Evolutionary conservation across 2,113 vertebrate genomes (phyloP), one percentile per base, ranked within the genome.

Genomic region (Carassius auratus): DNA sequence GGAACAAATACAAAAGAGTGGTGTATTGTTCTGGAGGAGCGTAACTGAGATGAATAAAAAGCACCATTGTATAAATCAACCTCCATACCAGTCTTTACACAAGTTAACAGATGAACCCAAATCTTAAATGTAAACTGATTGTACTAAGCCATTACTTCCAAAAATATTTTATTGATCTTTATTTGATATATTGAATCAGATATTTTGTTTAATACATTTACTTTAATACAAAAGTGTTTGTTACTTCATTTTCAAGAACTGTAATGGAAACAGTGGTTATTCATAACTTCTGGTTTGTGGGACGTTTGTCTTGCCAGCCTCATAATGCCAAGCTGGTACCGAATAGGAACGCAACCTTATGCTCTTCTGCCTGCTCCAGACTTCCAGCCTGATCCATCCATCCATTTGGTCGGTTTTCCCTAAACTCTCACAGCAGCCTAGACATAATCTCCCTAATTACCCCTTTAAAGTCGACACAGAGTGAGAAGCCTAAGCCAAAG

Each of bases 391-490:
- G 48, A 61, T 89, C 89, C 79, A 68, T 50, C 81, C 86, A 86
- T 81, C 81, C 86, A 87, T 85, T 86, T 87, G 88, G 87, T 90
- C 86, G 79, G 74, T 69, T 88, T 86, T 88, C 85, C 84, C 85
- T 86, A 88, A 89, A 79, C 91, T 91, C 89, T 85, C 83, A 84
- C 83, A 87, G 90, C 90, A 85, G 86, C 81, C 84, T 87, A 91
- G 90, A 92, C 91, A 92, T 88, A 92, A 92, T 90, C 90, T 90
- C 78, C 88, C 89, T 94, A 93, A 94, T 93, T 93, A 91, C 90
- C 91, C 92, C 91, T 90, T 93, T 93, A 94, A 92, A 94, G 91
- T 88, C 90, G 91, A 92, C 92, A 91, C 91, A 93, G 90, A 89
- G 83, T 66, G 38, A 87, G 79, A 61, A 89, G 82, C 78, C 85